Conservation (phyloP, 2,888 invertebrate species). For the Dyspetes luteomarginatus region DNA sequence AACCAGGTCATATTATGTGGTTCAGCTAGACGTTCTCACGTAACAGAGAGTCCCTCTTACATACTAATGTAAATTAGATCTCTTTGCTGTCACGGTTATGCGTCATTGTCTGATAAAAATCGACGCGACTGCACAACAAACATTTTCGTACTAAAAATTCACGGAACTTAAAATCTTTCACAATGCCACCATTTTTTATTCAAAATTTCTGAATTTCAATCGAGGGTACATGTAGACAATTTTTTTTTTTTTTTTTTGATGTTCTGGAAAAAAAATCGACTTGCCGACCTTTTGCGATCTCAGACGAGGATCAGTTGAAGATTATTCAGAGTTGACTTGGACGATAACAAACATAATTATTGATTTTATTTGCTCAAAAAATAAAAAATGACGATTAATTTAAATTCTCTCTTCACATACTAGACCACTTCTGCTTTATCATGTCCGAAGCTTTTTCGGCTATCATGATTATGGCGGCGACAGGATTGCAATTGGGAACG, state of each 20-base stretch:
- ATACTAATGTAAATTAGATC: conserved; percentile 32
- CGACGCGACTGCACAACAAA: too few relatives aligned
- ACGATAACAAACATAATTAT: too few relatives aligned
- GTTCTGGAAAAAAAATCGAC: too few relatives aligned
- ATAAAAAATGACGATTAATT: background rate
- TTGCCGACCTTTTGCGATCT: too few relatives aligned
- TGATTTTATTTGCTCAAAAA: conserved; percentile 16
- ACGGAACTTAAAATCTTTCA: too few relatives aligned
- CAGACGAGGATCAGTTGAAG: too few relatives aligned
- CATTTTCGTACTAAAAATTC: too few relatives aligned
- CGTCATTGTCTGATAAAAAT: conserved; percentile 8
- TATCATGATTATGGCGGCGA: conserved; percentile 89
- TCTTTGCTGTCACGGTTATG: conserved; percentile 6
- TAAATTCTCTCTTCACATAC: conserved; percentile 25
- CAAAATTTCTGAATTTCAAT: too few relatives aligned
- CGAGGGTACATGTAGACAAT: too few relatives aligned
- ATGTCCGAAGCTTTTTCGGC: conserved; percentile 89
- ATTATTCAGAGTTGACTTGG: too few relatives aligned
- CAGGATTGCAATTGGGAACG: conserved; percentile 88
- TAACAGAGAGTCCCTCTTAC: conserved; percentile 23
- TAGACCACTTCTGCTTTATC: conserved; percentile 85
- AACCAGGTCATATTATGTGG: conserved; percentile 60
- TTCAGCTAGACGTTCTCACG: conserved; percentile 41
- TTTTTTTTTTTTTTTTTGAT: too few relatives aligned
- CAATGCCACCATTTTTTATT: too few relatives aligned